These are phyloP conservation scores for Synchiropus splendidus DNA, from an alignment of 2,113 vertebrate genomes.

Conservation along the genomic window DNA sequence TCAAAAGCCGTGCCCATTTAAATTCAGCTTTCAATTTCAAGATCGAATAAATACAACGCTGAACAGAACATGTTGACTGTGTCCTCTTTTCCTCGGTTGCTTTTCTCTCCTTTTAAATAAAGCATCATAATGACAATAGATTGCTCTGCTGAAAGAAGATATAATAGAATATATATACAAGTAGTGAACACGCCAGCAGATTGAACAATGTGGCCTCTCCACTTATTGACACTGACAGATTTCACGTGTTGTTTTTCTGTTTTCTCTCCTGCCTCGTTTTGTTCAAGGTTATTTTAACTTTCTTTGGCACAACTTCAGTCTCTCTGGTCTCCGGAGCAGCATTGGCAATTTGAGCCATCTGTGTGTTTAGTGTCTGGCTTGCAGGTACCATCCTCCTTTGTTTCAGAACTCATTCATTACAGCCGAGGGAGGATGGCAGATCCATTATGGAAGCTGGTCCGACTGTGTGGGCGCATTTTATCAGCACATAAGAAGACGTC, in stretches of 20 bases:
- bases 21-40: too few species aligned
- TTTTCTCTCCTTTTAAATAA: too few species aligned
- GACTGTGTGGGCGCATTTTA: conserved; percentile 60
- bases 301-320: conserved; percentile 54
- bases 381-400: conserved; percentile 65
- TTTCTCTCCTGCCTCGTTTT: conserved; percentile 33
- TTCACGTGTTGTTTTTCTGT: conserved; percentile 30
- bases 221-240: conserved; percentile 34
- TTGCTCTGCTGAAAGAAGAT: too few species aligned
- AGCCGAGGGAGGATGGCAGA: conserved; percentile 60
- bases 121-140: too few species aligned
- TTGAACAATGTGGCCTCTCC: background rate
- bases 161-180: too few species aligned
- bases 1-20: too few species aligned
- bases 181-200: too few species aligned
- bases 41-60: too few species aligned
- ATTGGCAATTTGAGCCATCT: conserved; percentile 62
- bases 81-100: too few species aligned
- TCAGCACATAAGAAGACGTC: conserved; percentile 53
- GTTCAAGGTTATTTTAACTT: conserved; percentile 61
- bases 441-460: conserved; percentile 54
- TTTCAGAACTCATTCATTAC: conserved; percentile 68
- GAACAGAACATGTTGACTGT: too few species aligned
- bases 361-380: conserved; percentile 62
- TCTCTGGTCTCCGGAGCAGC: conserved; percentile 48